phyloP scores from a whole-genome alignment of 2,797 vertebrate species.

The Phalloptychus januarius region DNA sequence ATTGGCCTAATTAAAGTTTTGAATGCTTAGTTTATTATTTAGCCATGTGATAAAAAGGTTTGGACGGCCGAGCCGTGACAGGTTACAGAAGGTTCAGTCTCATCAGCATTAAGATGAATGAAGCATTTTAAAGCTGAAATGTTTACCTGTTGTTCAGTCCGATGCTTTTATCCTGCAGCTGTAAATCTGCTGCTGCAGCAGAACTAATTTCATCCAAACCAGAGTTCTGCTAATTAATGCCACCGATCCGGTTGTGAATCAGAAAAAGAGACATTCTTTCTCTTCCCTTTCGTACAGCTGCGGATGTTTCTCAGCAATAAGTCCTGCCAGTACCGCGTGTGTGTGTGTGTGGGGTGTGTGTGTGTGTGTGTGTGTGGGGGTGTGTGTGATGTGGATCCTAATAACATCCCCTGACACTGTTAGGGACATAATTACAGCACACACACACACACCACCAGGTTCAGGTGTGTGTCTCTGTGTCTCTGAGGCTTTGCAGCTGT shows the following conservation, averaged over 20 bases:
- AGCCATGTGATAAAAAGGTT: too few relatives aligned
- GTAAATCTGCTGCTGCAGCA: neutral
- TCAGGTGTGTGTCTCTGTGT: neutral
- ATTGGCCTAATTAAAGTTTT: too few relatives aligned
- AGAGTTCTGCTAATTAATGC: neutral
- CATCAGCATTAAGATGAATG: too few relatives aligned
- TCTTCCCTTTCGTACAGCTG: too few relatives aligned
- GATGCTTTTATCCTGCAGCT: too few relatives aligned
- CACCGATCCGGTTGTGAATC: neutral
- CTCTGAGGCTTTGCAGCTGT: conserved; percentile 42
- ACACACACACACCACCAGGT: neutral
- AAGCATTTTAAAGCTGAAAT: too few relatives aligned
- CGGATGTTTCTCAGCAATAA: neutral
- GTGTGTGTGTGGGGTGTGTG: conserved; percentile 1
- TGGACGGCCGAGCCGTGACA: too few relatives aligned
- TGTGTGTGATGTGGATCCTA: conserved; percentile 34
- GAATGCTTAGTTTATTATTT: too few relatives aligned
- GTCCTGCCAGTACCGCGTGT: neutral
- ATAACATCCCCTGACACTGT: conserved; percentile 62
- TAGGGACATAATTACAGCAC: conserved; percentile 42
- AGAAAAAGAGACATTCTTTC: neutral
- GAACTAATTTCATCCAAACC: neutral
- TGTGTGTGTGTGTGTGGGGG: neutral
- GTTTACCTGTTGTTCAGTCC: too few relatives aligned
- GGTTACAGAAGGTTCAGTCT: too few relatives aligned